Percentiles rank a stretch among this genome's conserved stretches.
phyloP scores from a whole-genome alignment of 2,113 vertebrate genomes.

The Megaleporinus macrocephalus region DNA sequence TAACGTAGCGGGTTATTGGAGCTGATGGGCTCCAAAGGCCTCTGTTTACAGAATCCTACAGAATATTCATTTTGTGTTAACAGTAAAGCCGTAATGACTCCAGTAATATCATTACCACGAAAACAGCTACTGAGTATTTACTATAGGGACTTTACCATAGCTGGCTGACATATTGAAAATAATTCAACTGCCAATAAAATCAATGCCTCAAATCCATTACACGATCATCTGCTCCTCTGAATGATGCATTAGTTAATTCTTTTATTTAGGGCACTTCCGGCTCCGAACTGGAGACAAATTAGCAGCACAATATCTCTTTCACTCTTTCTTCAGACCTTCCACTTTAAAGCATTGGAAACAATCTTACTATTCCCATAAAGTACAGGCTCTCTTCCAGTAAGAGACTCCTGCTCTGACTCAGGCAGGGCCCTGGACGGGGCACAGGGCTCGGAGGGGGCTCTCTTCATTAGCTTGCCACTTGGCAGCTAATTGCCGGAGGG shows the following conservation, averaged over 20 bases:
- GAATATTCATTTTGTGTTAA: neutral
- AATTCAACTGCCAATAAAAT: neutral
- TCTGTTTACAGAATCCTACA: neutral
- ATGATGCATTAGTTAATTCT: neutral
- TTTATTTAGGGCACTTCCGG: neutral
- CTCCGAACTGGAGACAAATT: neutral
- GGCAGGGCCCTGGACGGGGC: neutral
- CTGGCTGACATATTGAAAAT: neutral
- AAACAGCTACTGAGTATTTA: neutral
- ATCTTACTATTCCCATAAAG: neutral
- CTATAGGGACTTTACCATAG: too few species aligned
- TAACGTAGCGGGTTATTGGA: neutral
- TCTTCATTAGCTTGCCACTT: slow-evolving; percentile 80
- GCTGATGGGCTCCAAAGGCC: neutral
- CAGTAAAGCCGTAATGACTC: neutral
- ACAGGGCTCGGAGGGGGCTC: slow-evolving; percentile 54
- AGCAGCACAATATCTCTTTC: neutral
- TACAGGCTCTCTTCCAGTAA: slow-evolving; percentile 22
- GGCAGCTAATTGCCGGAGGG: slow-evolving; percentile 77
- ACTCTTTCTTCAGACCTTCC: neutral
- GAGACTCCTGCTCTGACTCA: neutral
- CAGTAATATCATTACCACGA: neutral
- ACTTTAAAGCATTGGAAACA: neutral
- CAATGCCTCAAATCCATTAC: neutral
- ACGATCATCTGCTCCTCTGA: neutral